Base-by-base conservation (phyloP, 2,797 vertebrate genomes). In the Sternarchorhynchus goeldii region DNA sequence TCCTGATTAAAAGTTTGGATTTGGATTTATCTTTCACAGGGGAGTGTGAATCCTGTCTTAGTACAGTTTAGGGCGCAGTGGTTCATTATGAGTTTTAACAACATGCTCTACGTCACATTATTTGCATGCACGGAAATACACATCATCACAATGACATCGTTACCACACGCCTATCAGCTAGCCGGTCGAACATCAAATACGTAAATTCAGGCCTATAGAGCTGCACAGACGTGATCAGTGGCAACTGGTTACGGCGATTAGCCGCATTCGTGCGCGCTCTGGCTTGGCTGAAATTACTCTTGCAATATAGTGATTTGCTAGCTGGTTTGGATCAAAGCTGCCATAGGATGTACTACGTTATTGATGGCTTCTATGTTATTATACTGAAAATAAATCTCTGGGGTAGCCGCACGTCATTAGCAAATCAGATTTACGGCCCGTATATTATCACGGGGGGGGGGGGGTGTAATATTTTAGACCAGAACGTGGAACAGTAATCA, bases 101-200 rank as follows among this genome's bases (percentile, higher is more conserved):
- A 73, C 56, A 70, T 41, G 64, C 78, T 85, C 14, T 41, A 63
- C 62, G 76, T 41, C 75, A 39, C 36, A n/a, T 0, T 75, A 83
- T 70, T 74, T 29, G 18, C 56, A 81, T 12, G 85, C 85, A 89
- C 88, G 84, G 86, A 25, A 76, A 80, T 82, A 86, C 89, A 90
- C 87, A 85, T 83, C 87, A 25, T 25, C 76, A 85, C 85, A 89
- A 91, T 91, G 89, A 90, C 85, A 89, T 88, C 88, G 84, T 88
- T 89, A 88, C 82, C 79, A 3, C 17, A 79, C 58, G 12, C 6
- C 57, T 25, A 21, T 21, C 45, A 63, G 56, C n/a, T 67, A 77
- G 66, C 60, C 32, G n/a, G 56, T 64, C 45, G 14, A 12, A 65
- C 20, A 53, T 59, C 29, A 39, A 6, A 68, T 57, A 55, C 56